Evolutionary conservation across 1,140 invertebrate genomes (phyloP).

Genomic region (Drosophila saltans): DNA sequence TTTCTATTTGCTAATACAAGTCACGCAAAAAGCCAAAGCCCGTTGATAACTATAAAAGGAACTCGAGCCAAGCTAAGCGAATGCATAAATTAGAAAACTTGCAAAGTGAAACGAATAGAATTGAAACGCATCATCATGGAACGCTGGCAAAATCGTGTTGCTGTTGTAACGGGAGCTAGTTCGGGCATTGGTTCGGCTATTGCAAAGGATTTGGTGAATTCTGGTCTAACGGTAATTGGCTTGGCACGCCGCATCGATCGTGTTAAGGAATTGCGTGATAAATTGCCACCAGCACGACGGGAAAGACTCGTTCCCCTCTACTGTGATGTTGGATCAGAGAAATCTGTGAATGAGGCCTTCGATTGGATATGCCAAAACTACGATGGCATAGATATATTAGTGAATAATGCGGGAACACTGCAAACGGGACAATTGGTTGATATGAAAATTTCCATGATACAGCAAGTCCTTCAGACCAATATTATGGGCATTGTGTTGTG

Average conservation of each 20-base stretch:
- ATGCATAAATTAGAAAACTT: too few species aligned
- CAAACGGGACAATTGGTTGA: slow-evolving; percentile 77
- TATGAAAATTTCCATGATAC: slow-evolving; percentile 79
- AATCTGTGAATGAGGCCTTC: slow-evolving; percentile 88
- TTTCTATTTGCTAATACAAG: neutral
- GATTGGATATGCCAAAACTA: slow-evolving; percentile 85
- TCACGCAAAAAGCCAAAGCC: neutral
- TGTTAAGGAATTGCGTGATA: slow-evolving; percentile 83
- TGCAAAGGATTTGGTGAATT: slow-evolving; percentile 84
- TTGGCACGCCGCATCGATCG: slow-evolving; percentile 86
- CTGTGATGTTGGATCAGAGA: slow-evolving; percentile 88
- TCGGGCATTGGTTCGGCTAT: slow-evolving; percentile 88
- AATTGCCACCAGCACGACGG: slow-evolving; percentile 34
- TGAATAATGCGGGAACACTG: slow-evolving; percentile 89
- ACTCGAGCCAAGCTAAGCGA: neutral
- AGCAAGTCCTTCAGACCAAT: slow-evolving; percentile 87
- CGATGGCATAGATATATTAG: slow-evolving; percentile 87
- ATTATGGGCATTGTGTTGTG: slow-evolving; percentile 87
- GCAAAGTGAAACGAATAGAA: too few species aligned
- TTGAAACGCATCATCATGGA: slow-evolving; percentile 84
- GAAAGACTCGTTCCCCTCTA: slow-evolving; percentile 84
- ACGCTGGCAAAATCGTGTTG: slow-evolving; percentile 87
- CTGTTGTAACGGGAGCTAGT: slow-evolving; percentile 90
- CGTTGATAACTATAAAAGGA: slow-evolving; percentile 39
- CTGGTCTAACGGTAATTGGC: slow-evolving; percentile 88